Evolutionary conservation across 2,797 vertebrate species (phyloP), one percentile per base, ranked within the genome.

Genomic region (Chaetophractus vellerosus): DNA sequence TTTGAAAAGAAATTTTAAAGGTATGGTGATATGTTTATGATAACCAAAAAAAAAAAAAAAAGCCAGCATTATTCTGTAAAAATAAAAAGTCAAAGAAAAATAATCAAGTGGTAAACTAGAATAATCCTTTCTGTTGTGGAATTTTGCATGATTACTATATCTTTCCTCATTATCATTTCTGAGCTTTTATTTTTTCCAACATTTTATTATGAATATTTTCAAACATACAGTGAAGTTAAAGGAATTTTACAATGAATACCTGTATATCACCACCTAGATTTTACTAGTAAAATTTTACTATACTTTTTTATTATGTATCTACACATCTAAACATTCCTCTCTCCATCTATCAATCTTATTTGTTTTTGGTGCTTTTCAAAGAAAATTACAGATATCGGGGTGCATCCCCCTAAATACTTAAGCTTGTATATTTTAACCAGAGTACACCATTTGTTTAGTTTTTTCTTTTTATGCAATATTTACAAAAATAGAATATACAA

Each of bases 61-160:
- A 88, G 14, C 5, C 55, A 11, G 0, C 78, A 72, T 26, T 21
- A 41, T 64, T 87, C 6, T 14, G 63, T 57, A 50, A 96, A 92
- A 86, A 36, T 36, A 90, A 85, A 93, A 88, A 79, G 15, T 80
- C 66, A 57, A 5, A 89, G 61, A 75, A 55, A 66, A 94, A 78
- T 6, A 48, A 41, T 48, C 41, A 75, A 92, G 76, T 26, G 9
- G 12, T 63, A 79, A 74, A 38, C 16, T 88, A 33, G 31, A 79
- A 75, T 38, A 61, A 78, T 41, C 1, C 16, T 68, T 85, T 6
- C 9, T 83, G 31, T 28, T 94, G 28, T 89, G 64, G 9, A 11
- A 59, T 48, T 81, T 85, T 41, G 26, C 36, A 52, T 52, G 38
- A 61, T 84, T 83, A 68, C 64, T 26, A 16, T 55, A 26, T 28